phyloP scores from a whole-genome alignment of 1,140 invertebrate genomes.

The Bombus sylvicola region DNA sequence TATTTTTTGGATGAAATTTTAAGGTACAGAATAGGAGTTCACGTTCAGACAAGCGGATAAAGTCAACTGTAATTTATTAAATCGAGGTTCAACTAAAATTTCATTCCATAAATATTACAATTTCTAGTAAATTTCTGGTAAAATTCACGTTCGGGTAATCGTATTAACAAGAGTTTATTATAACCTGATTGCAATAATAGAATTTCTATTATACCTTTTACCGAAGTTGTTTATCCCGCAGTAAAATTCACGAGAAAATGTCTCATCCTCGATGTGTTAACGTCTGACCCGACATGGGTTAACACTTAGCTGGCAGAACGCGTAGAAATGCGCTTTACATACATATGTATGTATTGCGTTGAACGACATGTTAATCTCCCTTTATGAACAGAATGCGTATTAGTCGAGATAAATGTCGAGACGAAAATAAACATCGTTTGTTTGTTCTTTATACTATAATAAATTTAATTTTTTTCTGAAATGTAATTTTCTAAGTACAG shows the following conservation, averaged over 20 bases:
- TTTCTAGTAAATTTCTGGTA: no score
- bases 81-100: background rate
- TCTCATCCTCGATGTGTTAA: background rate
- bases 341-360: constrained; percentile 3
- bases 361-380: background rate
- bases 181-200: no score
- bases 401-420: background rate
- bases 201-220: background rate
- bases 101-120: no score
- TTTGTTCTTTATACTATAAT: no score
- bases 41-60: background rate
- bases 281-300: constrained; percentile 11
- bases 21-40: background rate
- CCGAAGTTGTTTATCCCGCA: background rate
- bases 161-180: background rate
- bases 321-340: constrained; percentile 24
- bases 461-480: no score
- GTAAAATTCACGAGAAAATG: constrained; percentile 1
- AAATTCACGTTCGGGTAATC: no score
- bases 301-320: constrained; percentile 16
- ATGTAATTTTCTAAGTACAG: background rate
- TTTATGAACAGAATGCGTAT: constrained; percentile 26
- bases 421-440: background rate
- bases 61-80: no score
- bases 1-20: background rate